These are phyloP conservation scores for Lepidurus packardi DNA, from an alignment of 1,140 invertebrate genomes.

Conservation along the genomic window DNA sequence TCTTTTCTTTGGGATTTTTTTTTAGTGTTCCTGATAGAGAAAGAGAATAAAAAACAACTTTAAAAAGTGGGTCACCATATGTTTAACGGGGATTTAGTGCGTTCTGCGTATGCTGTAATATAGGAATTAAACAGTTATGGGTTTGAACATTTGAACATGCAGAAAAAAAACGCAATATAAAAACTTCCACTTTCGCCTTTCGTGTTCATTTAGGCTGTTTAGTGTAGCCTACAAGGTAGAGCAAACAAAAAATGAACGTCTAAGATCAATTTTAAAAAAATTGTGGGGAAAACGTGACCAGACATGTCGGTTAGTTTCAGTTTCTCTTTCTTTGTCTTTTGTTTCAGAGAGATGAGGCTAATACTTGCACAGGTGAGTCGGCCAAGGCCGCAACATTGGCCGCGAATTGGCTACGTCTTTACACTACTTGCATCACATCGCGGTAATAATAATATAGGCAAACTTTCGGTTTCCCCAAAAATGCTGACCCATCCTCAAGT, in stretches of 20 bases:
- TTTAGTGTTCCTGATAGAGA: neutral
- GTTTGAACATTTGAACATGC: neutral
- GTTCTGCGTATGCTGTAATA: neutral
- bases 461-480: neutral
- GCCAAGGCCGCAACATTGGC: conserved; percentile 20
- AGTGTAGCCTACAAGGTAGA: neutral
- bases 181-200: neutral
- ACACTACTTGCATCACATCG: neutral
- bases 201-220: neutral
- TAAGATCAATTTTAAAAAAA: neutral
- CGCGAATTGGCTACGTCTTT: neutral
- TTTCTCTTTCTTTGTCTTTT: conserved; percentile 8
- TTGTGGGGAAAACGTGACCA: neutral
- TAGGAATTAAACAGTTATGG: neutral
- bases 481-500: neutral
- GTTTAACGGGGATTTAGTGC: neutral
- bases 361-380: neutral
- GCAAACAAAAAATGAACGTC: neutral
- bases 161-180: neutral
- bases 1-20: neutral
- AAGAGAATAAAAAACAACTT: neutral
- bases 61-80: neutral
- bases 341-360: neutral
- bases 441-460: neutral
- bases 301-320: neutral